Percentiles rank a stretch among this genome's conserved stretches.
Evolutionary conservation across 2,797 vertebrate genomes (phyloP).

Genomic region (Tamandua tetradactyla): DNA sequence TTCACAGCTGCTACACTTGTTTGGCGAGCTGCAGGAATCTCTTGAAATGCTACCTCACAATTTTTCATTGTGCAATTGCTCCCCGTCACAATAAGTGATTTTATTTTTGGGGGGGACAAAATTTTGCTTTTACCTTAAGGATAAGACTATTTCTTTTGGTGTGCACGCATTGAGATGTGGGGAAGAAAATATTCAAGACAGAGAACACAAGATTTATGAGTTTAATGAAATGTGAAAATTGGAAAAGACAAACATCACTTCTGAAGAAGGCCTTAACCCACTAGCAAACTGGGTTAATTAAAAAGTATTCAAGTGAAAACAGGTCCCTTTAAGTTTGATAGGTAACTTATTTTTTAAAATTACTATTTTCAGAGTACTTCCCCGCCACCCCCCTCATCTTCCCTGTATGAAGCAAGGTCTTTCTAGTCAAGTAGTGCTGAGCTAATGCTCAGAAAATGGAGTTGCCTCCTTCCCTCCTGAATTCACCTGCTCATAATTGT

Average conservation of each 20-base stretch:
- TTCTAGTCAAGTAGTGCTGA: not conserved
- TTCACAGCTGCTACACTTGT: not conserved
- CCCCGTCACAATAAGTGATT: not conserved
- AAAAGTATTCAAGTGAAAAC: not conserved
- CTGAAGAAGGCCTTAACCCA: conserved; percentile 17
- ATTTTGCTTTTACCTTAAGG: conserved; percentile 27
- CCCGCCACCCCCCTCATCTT: too few species aligned
- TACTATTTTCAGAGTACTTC: not conserved
- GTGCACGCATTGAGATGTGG: not conserved
- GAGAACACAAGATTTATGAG: conserved; percentile 4
- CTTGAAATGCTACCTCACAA: not conserved
- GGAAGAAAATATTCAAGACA: conserved; percentile 14
- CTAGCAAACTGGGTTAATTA: conserved; percentile 17
- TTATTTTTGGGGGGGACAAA: conserved; percentile 38
- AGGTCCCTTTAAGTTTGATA: not conserved
- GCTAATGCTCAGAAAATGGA: not conserved
- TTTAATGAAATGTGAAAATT: conserved; percentile 51
- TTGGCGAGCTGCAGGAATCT: not conserved
- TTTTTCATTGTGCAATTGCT: not conserved
- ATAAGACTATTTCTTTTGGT: conserved; percentile 34
- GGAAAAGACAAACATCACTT: not conserved
- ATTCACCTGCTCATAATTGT: not conserved
- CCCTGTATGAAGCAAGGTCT: not conserved
- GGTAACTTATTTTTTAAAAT: not conserved
- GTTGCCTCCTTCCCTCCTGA: not conserved